Evolutionary conservation across 2,113 vertebrate species (phyloP).

Genomic region (Cyprichromis sp.): DNA sequence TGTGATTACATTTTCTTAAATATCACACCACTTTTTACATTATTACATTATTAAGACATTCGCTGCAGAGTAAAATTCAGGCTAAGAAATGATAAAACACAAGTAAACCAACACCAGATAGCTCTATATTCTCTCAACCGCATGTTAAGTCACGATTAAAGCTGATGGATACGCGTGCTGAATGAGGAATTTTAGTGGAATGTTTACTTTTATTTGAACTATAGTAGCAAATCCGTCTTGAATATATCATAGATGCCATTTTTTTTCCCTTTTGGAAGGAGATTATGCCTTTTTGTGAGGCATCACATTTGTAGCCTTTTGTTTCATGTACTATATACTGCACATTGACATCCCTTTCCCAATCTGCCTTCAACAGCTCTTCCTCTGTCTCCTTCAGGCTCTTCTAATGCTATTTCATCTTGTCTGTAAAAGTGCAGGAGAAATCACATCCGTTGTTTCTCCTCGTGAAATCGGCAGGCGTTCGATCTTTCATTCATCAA

Average conservation of each 20-base stretch:
- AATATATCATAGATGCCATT: neutral
- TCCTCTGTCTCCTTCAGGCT: neutral
- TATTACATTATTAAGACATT: neutral
- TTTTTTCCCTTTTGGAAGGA: neutral
- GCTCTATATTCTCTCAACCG: neutral
- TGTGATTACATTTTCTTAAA: neutral
- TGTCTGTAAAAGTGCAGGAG: slow-evolving; percentile 15
- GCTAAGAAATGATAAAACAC: neutral
- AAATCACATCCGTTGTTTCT: slow-evolving; percentile 24
- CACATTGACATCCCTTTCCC: neutral
- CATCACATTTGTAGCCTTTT: neutral
- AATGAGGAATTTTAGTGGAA: neutral
- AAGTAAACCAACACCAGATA: neutral
- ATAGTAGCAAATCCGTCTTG: neutral
- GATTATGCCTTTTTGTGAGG: neutral
- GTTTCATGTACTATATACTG: neutral
- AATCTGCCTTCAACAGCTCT: neutral
- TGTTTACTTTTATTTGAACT: neutral
- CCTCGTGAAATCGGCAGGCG: slow-evolving; percentile 9
- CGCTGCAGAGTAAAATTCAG: neutral
- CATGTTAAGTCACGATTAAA: neutral
- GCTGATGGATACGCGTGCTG: neutral
- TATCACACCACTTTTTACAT: neutral
- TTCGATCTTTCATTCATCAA: slow-evolving; percentile 29
- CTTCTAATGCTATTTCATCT: slow-evolving; percentile 35